Conservation (phyloP, 2,113 vertebrate species). For the Tamias sibiricus region DNA sequence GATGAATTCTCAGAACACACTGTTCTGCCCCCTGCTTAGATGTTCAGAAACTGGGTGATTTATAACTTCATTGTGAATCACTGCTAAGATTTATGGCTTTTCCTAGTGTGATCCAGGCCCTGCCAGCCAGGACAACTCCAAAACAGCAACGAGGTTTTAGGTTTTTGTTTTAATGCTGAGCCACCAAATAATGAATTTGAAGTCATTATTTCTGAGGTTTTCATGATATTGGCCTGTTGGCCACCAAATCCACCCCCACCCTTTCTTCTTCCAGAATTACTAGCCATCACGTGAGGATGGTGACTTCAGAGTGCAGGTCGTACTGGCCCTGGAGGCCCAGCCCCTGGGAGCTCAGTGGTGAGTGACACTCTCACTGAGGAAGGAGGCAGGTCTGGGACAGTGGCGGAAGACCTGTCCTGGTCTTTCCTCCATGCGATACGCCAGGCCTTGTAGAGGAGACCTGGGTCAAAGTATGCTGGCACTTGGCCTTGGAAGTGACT, state of each 20-base stretch:
- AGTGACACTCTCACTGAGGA: fast-evolving
- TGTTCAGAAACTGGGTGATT: conserved; percentile 53
- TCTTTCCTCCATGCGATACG: neutral
- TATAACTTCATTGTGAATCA: neutral
- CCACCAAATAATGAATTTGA: neutral
- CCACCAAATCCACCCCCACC: fast-evolving
- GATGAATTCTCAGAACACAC: neutral
- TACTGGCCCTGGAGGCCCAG: neutral
- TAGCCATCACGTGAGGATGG: neutral
- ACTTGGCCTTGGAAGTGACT: neutral
- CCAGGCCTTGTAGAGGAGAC: fast-evolving
- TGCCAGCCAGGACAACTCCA: neutral
- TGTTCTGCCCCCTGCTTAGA: conserved; percentile 50
- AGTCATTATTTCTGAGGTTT: neutral
- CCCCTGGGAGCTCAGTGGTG: neutral
- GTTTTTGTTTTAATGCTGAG: neutral
- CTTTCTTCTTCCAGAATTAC: neutral
- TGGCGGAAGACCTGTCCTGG: too few species aligned
- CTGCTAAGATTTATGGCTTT: conserved; percentile 17
- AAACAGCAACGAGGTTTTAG: neutral
- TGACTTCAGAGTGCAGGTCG: neutral
- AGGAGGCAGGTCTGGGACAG: neutral
- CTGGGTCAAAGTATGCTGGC: neutral
- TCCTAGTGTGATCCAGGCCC: neutral
- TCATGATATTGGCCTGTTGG: neutral